Base-by-base conservation (phyloP, 2,113 vertebrate species). In the Rana temporaria region DNA sequence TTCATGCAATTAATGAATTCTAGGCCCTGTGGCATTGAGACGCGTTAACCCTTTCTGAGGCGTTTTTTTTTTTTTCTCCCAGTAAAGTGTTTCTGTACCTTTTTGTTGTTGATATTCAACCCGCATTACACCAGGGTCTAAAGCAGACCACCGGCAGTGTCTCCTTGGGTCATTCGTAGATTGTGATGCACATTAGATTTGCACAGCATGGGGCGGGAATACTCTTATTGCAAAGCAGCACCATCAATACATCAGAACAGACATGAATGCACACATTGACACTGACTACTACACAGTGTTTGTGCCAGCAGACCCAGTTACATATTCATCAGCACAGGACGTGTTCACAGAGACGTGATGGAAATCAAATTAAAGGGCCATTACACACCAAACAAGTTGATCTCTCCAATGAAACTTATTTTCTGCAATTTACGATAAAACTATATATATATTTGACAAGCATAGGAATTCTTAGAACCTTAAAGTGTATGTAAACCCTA, bases 31-130 rank as follows among this genome's bases (percentile, higher is more conserved):
- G 6, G 53, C 26, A 65, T 22, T 38, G 12, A n/a, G 18, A 24
- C 24, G 57, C 3, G 63, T 69, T 79, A 68, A 71, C 55, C 34
- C 78, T 63, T 80, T 68, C 20, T 6, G 38, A 56, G 8, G 59
- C 34, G 16, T n/a, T 12, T 16, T 38, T 83, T 85, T 84, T 89
- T 15, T n/a, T 1, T 16, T 38, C 84, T 85, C 84, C 90, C 65
- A 34, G n/a, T 48, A 12, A 42, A 70, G 68, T 20, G 68, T 20
- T 60, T 20, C 20, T 60, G 59, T n/a, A 22, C 59, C 2, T 20
- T 60, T 60, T n/a, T 2, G 18, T n/a, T 60, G 59, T 60, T 14
- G 42, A 69, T 69, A 18, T 52, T 24, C 11, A 53, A 55, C 38
- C 38, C 38, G 32, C 42, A 26, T 16, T n/a, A 16, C 20, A 77